Conservation (phyloP, 1,140 invertebrate genomes). For the Trachymyrmex septentrionalis region DNA sequence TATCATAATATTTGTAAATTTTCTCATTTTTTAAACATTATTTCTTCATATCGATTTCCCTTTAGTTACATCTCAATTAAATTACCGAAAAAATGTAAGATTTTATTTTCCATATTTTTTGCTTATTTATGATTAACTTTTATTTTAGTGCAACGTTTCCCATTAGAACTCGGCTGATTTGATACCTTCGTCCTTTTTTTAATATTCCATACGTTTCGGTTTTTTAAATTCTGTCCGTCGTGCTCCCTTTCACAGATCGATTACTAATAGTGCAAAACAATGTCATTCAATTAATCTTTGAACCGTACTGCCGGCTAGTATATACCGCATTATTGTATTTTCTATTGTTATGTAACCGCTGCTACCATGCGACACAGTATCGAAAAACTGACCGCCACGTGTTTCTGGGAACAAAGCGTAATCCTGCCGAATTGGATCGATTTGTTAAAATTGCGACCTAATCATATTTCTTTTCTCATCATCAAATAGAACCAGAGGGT, state of each 20-base stretch:
- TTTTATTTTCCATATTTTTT: not conserved
- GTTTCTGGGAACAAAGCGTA: slow-evolving; percentile 16
- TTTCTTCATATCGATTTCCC: not conserved
- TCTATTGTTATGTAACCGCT: slow-evolving; percentile 10
- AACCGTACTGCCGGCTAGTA: not conserved
- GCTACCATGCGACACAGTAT: slow-evolving; percentile 26
- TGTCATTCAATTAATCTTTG: slow-evolving; percentile 61
- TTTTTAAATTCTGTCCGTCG: slow-evolving; percentile 29
- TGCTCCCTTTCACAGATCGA: slow-evolving; percentile 58
- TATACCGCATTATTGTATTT: slow-evolving; percentile 35
- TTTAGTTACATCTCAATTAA: not conserved
- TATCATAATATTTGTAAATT: not conserved
- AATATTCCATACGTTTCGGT: not conserved
- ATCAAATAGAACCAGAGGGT: not conserved
- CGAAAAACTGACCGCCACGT: slow-evolving; percentile 24
- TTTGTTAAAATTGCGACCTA: slow-evolving; percentile 32
- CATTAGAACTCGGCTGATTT: not conserved
- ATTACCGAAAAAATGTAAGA: not conserved
- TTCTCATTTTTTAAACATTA: not conserved
- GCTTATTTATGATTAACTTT: not conserved
- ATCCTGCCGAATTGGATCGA: slow-evolving; percentile 4
- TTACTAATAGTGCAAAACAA: slow-evolving; percentile 57
- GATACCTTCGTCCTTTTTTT: not conserved
- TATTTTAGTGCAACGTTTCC: not conserved
- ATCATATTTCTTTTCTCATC: slow-evolving; percentile 1